A percentile compares a stretch with the other conserved stretches of the same genome.
Evolutionary conservation across 2,797 vertebrate genomes (phyloP).

Genomic region (Crotalus adamanteus): DNA sequence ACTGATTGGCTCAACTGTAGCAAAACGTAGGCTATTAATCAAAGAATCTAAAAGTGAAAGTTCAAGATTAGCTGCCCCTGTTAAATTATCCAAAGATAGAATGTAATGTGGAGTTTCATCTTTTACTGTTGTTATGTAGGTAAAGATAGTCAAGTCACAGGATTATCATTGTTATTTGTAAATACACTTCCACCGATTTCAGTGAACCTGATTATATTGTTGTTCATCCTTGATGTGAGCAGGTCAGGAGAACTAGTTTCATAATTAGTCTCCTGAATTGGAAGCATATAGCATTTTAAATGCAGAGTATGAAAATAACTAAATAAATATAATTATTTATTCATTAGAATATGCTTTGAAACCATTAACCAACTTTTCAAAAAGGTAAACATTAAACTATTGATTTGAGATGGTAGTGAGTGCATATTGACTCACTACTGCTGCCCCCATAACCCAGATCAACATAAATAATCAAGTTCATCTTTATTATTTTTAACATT

Average conservation of each 20-base stretch:
- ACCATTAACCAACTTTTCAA: constrained; percentile 41
- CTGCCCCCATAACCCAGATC: not conserved
- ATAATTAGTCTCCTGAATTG: not conserved
- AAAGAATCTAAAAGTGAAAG: not conserved
- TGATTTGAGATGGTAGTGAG: constrained; percentile 29
- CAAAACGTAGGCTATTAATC: not conserved
- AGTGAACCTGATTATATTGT: not conserved
- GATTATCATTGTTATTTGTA: not conserved
- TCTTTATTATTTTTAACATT: constrained; percentile 13
- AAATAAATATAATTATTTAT: constrained; percentile 30
- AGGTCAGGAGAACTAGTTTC: constrained; percentile 2
- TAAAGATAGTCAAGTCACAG: not conserved
- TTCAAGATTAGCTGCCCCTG: not conserved
- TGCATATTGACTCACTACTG: not conserved
- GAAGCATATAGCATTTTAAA: not conserved
- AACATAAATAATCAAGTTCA: constrained; percentile 19
- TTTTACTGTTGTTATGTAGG: not conserved
- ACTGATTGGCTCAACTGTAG: not conserved
- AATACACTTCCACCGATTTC: not conserved
- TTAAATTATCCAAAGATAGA: not conserved
- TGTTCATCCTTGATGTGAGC: not conserved
- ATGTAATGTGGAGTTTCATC: not conserved
- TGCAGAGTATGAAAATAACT: constrained; percentile 18
- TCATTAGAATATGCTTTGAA: constrained; percentile 37
- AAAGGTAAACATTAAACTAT: constrained; percentile 38